Percentiles rank a stretch among this genome's conserved stretches.
Conservation (phyloP, 1,140 invertebrate species). For the Sarcophaga peregrina region DNA sequence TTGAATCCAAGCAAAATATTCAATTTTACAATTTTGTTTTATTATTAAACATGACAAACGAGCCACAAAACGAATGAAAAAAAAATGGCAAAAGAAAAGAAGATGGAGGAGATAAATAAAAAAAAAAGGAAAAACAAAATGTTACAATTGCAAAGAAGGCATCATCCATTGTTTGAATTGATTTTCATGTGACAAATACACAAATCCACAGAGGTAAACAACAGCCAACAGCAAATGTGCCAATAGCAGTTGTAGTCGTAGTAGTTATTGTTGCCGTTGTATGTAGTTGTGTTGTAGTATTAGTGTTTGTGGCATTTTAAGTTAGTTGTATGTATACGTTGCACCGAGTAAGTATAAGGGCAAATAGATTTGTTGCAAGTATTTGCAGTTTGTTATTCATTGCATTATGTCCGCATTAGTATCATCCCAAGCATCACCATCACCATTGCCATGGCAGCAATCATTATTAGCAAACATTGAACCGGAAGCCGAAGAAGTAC, state of each 20-base stretch:
- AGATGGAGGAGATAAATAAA: not conserved
- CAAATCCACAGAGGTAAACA: not conserved
- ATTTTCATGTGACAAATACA: not conserved
- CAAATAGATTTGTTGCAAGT: not conserved
- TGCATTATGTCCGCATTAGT: not conserved
- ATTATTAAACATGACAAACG: conserved; percentile 26
- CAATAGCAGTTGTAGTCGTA: not conserved
- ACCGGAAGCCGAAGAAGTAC: not conserved
- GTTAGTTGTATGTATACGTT: too few species aligned
- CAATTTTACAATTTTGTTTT: conserved; percentile 34
- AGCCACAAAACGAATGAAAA: conserved; percentile 8
- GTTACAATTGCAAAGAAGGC: too few species aligned
- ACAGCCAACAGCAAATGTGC: not conserved
- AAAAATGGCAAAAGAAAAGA: conserved; percentile 12
- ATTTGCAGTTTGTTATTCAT: not conserved
- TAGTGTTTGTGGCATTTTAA: too few species aligned
- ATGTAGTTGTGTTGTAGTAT: too few species aligned
- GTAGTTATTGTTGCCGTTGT: too few species aligned
- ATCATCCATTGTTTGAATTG: conserved; percentile 15
- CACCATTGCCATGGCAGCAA: too few species aligned
- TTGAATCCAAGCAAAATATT: conserved; percentile 21
- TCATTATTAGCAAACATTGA: too few species aligned
- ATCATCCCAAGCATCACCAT: not conserved
- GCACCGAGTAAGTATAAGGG: too few species aligned
- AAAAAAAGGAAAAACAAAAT: not conserved